Evolutionary conservation across 1,140 invertebrate species (phyloP), one percentile per base, ranked within the genome.

Genomic region (Phymorhynchus buccinoides): DNA sequence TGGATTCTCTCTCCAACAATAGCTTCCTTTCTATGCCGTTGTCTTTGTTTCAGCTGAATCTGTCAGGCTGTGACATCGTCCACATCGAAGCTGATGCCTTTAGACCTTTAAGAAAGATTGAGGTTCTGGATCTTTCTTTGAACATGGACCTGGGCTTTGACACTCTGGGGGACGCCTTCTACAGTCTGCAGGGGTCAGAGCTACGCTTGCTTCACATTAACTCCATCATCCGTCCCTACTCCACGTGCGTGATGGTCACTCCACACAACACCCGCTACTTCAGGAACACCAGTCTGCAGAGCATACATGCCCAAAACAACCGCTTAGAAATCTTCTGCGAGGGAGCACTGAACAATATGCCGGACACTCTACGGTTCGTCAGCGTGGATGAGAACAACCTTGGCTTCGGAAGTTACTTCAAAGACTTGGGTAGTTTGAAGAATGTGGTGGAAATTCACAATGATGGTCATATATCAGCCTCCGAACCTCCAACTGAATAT

Each of bases 51-150:
- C 35, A n/a, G 14, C 56, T 89, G 3, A 82, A 89, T 71, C 18
- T 89, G 16, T 86, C 87, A 27, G 4, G 4, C n/a, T 86, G 83
- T 71, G 44, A 81, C 68, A 79, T 87, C n/a, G 7, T 39, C 80
- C 80, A 37, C 75, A 86, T 85, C 18, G 52, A 73, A 35, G 41
- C 42, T 35, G 75, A 83, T 0, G 75, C 80, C 18, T 86, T 84
- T 77, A n/a, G 32, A 39, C n/a, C 35, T 37, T 62, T 86, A 4
- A 30, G 68, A 9, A 27, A 79, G 7, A 66, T 87, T 27, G 56
- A 81, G 27, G 39, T n/a, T 18, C 80, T 87, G 75, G 85, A 87
- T 48, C 41, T 87, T n/a, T 87, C 85, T 32, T 48, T 32, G 4
- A 87, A 87, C 41, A 14, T 42, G 1, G 37, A 44, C 30, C 42